A percentile compares a stretch with the other conserved stretches of the same genome.
Evolutionary conservation across 2,797 vertebrate genomes (phyloP).

Genomic region (Dallia pectoralis): DNA sequence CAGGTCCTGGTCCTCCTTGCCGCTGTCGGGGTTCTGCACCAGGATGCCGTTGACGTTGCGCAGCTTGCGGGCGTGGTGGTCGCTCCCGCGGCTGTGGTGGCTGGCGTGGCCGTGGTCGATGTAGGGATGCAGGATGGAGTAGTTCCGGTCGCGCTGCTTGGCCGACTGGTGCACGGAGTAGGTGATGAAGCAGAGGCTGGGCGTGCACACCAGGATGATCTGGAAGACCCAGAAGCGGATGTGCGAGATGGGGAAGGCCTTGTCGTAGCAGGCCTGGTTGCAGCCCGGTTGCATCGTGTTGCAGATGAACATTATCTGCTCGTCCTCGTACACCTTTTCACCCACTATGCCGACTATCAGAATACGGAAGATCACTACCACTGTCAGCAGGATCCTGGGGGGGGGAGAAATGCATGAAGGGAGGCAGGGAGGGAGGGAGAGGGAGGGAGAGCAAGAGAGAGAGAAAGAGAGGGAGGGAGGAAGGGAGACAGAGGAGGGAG

Average conservation of each 20-base stretch:
- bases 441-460: constrained; percentile 26
- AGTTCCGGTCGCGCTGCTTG: constrained; percentile 79
- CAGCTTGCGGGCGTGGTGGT: constrained; percentile 70
- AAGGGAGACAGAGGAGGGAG: too few species aligned
- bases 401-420: constrained; percentile 41
- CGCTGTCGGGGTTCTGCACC: constrained; percentile 70
- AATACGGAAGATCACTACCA: constrained; percentile 92
- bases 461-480: too few species aligned
- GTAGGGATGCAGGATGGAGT: constrained; percentile 77
- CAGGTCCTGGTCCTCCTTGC: constrained; percentile 78
- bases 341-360: constrained; percentile 90
- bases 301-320: constrained; percentile 91
- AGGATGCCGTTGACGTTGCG: constrained; percentile 77
- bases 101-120: constrained; percentile 73
- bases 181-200: constrained; percentile 87
- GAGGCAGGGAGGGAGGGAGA: constrained; percentile 20
- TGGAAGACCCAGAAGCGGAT: constrained; percentile 91
- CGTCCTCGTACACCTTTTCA: constrained; percentile 89
- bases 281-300: constrained; percentile 90
- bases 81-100: constrained; percentile 63
- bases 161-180: constrained; percentile 86
- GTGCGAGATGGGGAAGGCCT: constrained; percentile 90
- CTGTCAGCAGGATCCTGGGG: constrained; percentile 90
- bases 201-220: constrained; percentile 87
- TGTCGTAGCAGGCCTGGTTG: constrained; percentile 91